These are phyloP conservation scores for Caenorhabditis tropicalis DNA, from an alignment of 1,140 invertebrate species.

Conservation along the genomic window DNA sequence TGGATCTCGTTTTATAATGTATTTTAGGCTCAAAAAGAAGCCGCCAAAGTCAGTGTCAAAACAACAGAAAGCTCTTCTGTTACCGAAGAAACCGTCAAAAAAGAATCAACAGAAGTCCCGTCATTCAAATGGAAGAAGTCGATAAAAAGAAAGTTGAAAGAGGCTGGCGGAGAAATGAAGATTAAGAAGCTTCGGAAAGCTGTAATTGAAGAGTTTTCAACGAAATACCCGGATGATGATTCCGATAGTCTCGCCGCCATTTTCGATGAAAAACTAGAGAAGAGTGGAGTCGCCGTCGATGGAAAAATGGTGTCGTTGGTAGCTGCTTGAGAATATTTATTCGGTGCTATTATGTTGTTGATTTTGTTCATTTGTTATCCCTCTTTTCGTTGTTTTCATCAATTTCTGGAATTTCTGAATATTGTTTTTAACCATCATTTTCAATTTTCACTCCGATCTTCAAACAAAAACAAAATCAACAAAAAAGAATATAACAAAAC, in stretches of 20 bases:
- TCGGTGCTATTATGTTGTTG: too few relatives aligned
- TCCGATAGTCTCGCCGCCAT: constrained; percentile 12
- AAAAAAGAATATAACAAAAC: neutral
- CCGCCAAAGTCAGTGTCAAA: too few relatives aligned
- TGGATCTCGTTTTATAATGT: neutral
- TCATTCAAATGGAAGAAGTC: constrained; percentile 59
- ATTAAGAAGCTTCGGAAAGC: constrained; percentile 52
- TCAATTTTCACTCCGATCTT: neutral
- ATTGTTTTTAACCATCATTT: too few relatives aligned
- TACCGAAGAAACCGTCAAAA: neutral
- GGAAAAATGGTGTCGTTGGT: constrained; percentile 51
- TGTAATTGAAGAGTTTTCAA: constrained; percentile 32
- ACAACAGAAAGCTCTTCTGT: too few relatives aligned
- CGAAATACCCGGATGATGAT: neutral
- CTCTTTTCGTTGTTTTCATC: neutral
- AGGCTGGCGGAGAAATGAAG: constrained; percentile 58
- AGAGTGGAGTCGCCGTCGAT: constrained; percentile 46
- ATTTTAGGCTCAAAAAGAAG: constrained; percentile 19
- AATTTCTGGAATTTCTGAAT: too few relatives aligned
- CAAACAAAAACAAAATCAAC: neutral
- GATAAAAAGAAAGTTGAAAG: constrained; percentile 56
- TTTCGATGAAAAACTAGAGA: constrained; percentile 53
- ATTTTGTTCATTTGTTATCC: neutral
- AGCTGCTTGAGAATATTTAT: neutral
- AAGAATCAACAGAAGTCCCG: neutral